Evolutionary conservation across 2,797 vertebrate species (phyloP).

Genomic region (Falco naumanni): DNA sequence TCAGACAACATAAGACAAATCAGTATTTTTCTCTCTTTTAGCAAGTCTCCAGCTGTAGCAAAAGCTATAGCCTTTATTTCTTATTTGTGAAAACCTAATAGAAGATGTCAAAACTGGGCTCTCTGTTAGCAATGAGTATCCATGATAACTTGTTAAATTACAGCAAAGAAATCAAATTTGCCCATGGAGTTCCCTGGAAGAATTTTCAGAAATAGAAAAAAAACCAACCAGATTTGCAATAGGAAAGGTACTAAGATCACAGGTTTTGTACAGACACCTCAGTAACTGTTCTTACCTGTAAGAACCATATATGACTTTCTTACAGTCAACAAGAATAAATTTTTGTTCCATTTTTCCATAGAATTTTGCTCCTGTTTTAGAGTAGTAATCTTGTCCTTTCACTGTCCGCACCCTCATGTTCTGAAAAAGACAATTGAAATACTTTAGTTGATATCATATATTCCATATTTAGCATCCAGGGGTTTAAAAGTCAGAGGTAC

Average conservation of each 20-base stretch:
- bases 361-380: slow-evolving; percentile 93
- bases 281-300: slow-evolving; percentile 87
- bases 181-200: neutral
- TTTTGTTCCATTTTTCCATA: slow-evolving; percentile 93
- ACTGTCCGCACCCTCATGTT: slow-evolving; percentile 95
- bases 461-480: neutral
- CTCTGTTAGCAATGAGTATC: neutral
- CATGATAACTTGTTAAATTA: neutral
- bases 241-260: neutral
- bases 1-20: neutral
- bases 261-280: neutral
- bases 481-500: neutral
- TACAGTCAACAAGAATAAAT: slow-evolving; percentile 93
- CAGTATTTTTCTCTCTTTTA: neutral
- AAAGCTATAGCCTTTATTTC: neutral
- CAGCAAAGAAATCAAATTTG: neutral
- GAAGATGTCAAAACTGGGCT: neutral
- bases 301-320: slow-evolving; percentile 92
- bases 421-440: slow-evolving; percentile 76
- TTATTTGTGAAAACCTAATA: neutral
- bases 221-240: rapidly evolving
- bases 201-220: neutral
- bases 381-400: slow-evolving; percentile 93
- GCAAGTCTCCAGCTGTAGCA: neutral
- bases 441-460: neutral